These are phyloP conservation scores for Ceyx melanurus DNA, from an alignment of 2,113 vertebrate species.

Conservation along the genomic window DNA sequence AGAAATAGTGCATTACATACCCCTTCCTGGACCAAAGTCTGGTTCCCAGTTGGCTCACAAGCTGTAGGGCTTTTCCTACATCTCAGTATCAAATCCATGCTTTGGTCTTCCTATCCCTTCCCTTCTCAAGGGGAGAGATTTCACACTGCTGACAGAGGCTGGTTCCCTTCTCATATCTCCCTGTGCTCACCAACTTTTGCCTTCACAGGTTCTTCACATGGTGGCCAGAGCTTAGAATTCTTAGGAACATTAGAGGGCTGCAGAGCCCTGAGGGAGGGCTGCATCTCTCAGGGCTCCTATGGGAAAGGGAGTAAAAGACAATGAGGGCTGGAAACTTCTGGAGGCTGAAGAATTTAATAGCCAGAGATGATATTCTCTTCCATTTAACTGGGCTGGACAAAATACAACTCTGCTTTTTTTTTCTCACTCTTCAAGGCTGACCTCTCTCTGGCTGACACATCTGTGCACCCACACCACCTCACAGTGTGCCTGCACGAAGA, in stretches of 20 bases:
- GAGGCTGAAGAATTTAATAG: neutral
- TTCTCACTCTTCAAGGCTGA: neutral
- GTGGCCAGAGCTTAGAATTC: neutral
- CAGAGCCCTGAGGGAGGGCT: neutral
- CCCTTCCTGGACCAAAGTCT: neutral
- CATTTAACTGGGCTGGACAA: neutral
- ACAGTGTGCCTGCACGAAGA: fast-evolving
- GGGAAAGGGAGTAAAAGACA: neutral
- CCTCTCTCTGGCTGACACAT: neutral
- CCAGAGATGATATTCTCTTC: neutral
- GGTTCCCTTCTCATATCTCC: neutral
- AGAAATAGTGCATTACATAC: fast-evolving
- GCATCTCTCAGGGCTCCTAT: neutral
- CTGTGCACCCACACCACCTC: neutral
- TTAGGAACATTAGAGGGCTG: neutral
- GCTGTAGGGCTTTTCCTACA: neutral
- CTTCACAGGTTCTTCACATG: neutral
- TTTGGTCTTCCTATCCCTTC: neutral
- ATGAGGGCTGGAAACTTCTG: neutral
- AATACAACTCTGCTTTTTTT: neutral
- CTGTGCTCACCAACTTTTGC: neutral
- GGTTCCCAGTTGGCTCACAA: neutral
- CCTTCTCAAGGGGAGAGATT: neutral
- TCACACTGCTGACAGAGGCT: neutral
- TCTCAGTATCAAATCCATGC: neutral